Conservation (phyloP, 2,113 vertebrate species). For the Calypte anna region DNA sequence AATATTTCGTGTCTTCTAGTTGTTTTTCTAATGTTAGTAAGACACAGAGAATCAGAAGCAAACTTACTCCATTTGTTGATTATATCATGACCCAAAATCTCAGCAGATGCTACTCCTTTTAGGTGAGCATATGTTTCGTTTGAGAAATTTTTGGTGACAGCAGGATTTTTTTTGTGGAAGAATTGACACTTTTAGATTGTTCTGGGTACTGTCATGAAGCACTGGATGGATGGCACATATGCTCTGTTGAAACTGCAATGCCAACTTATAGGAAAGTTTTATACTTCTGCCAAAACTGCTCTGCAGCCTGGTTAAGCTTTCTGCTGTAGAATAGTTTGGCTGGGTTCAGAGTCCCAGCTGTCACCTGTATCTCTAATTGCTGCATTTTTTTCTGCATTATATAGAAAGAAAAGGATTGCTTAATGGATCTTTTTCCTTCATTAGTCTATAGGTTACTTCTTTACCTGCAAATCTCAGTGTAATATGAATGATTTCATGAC, state of each 20-base stretch:
- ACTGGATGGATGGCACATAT: neutral
- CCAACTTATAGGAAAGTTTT: neutral
- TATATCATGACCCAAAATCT: neutral
- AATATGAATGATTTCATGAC: neutral
- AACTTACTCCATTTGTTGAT: neutral
- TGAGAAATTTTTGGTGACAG: neutral
- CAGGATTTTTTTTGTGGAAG: neutral
- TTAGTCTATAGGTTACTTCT: neutral
- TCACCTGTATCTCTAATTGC: neutral
- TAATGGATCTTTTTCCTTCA: neutral
- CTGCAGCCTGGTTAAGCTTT: neutral
- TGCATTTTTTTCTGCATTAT: neutral
- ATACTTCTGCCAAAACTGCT: conserved; percentile 26
- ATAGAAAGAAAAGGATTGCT: neutral
- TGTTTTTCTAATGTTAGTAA: neutral
- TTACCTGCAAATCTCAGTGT: neutral
- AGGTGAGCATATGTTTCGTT: neutral
- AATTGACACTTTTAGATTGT: neutral
- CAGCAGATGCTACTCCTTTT: neutral
- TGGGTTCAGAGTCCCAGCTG: neutral
- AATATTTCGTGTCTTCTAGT: neutral
- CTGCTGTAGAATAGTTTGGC: neutral
- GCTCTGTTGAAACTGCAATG: neutral
- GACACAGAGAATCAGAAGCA: neutral
- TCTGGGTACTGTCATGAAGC: neutral